These are phyloP conservation scores for Falco columbarius DNA, from an alignment of 2,797 vertebrate genomes.

Conservation along the genomic window DNA sequence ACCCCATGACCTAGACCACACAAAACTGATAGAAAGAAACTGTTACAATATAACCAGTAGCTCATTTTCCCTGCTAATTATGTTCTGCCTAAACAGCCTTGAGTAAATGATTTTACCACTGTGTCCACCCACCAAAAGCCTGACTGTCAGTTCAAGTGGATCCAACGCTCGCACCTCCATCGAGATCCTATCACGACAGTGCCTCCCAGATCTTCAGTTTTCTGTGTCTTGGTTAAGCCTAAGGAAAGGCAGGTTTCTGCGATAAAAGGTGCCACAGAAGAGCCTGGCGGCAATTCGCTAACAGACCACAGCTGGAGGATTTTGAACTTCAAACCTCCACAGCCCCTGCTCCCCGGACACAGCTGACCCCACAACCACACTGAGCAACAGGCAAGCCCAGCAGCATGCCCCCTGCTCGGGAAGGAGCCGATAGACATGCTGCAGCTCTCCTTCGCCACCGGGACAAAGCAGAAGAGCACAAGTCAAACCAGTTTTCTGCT, in stretches of 20 bases:
- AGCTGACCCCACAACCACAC: fast-evolving
- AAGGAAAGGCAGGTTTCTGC: background rate
- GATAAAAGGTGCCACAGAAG: background rate
- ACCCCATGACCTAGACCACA: background rate
- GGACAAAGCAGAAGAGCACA: background rate
- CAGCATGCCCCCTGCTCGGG: fast-evolving
- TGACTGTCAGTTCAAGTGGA: background rate
- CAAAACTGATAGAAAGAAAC: background rate
- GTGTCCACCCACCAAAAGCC: background rate
- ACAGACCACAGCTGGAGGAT: background rate
- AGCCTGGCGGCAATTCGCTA: background rate
- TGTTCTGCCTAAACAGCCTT: background rate
- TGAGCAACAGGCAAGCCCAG: background rate
- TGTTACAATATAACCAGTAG: background rate
- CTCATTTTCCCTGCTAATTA: background rate
- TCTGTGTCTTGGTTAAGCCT: background rate
- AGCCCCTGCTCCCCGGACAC: background rate
- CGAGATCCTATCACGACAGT: background rate
- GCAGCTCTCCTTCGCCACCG: background rate
- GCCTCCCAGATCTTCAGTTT: background rate
- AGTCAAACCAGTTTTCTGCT: background rate
- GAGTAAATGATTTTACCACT: no score
- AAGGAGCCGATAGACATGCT: background rate
- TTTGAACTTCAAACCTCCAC: background rate
- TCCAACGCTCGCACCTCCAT: background rate